Evolutionary conservation across 2,797 vertebrate genomes (phyloP), one percentile per base, ranked within the genome.

Genomic region (Chromobotia macracanthus): DNA sequence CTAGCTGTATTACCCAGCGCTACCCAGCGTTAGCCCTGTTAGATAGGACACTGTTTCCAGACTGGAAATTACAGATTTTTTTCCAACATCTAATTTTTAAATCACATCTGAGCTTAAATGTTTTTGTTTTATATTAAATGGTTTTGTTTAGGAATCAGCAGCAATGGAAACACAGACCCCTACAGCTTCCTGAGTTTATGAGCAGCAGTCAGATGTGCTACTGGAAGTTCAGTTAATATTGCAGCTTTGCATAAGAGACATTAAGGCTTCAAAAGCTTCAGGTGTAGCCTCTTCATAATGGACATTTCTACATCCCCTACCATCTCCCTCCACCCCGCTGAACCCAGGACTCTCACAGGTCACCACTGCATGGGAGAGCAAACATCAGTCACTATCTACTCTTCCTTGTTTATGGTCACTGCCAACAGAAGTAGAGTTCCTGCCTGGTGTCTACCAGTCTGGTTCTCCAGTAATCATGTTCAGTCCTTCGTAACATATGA

Each of bases 331-430:
- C 13, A 38, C 75, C 69, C 67, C 1, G 67, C 61, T 63, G 55
- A 79, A 51, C 90, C 87, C 90, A 92, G 93, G 93, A 94, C 93
- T 92, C 41, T 48, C 92, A 91, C 91, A 94, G 91, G 91, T 95
- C 89, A 89, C 92, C 8, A 93, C 93, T 91, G 94, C 93, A 94
- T 93, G 88, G 84, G 90, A 73, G 66, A 21, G 28, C 41, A 75
- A 50, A 23, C 71, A 51, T 82, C 65, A 66, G 56, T 16, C 8
- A 58, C 11, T 48, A 41, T 53, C 48, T 38, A 44, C 46, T 64
- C 60, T 83, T 77, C 51, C 46, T 44, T 61, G 61, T 78, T 50
- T 53, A 61, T 56, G 15, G 48, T 80, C 73, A 84, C 82, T 85
- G 84, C 80, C 82, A 81, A 44, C 82, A 74, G 75, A 83, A 81